Evolutionary conservation across 2,888 invertebrate genomes (phyloP).

Genomic region (Ypsolopha scabrella): DNA sequence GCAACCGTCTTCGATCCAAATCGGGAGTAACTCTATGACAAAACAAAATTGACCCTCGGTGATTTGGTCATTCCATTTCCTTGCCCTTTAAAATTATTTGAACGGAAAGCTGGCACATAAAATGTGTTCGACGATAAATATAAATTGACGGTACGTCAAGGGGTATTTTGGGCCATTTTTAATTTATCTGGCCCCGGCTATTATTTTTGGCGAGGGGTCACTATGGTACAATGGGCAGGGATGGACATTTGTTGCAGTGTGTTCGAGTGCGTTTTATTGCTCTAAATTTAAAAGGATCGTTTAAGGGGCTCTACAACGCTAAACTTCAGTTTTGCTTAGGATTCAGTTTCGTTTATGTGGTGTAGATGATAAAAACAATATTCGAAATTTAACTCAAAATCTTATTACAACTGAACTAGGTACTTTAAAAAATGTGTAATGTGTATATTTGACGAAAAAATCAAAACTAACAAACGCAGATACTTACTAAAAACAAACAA

Average conservation of each 20-base stretch:
- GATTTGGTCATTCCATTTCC: slow-evolving; percentile 3
- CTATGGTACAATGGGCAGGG: slow-evolving; percentile 18
- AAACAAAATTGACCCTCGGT: neutral
- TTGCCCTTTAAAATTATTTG: slow-evolving; percentile 25
- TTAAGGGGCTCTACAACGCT: no score
- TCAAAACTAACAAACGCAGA: no score
- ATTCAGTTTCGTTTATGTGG: no score
- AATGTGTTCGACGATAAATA: slow-evolving; percentile 30
- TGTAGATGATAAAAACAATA: no score
- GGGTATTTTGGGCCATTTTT: slow-evolving; percentile 66
- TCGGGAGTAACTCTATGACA: neutral
- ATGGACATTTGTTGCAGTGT: slow-evolving; percentile 33
- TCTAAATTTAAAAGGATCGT: slow-evolving; percentile 25
- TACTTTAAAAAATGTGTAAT: no score
- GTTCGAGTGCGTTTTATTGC: slow-evolving; percentile 54
- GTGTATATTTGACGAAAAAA: no score
- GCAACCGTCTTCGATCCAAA: no score
- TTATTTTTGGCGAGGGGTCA: slow-evolving; percentile 65
- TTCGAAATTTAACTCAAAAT: no score
- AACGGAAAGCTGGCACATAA: slow-evolving; percentile 22
- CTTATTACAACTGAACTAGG: no score
- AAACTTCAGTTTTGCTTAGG: no score
- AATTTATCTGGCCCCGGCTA: slow-evolving; percentile 65
- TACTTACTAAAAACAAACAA: no score
- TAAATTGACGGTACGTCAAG: slow-evolving; percentile 32